phyloP scores from a whole-genome alignment of 1,140 invertebrate species.

The Cephus cinctus region DNA sequence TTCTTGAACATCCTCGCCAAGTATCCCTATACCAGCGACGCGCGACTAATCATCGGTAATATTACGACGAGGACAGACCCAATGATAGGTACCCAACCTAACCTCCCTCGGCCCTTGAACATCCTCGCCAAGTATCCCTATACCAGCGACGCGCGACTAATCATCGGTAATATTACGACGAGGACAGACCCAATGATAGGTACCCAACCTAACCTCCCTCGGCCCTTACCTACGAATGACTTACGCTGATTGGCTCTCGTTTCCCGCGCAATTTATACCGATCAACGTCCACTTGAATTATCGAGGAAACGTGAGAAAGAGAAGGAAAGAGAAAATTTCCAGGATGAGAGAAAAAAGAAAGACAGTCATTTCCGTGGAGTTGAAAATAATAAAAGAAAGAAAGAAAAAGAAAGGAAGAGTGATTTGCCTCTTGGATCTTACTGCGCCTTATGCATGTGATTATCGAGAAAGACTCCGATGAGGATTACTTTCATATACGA shows the following conservation, averaged over 20 bases:
- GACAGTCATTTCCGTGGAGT: too few species aligned
- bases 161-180: conserved; percentile 2
- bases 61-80: conserved; percentile 1
- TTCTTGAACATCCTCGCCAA: conserved; percentile 1
- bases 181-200: not conserved
- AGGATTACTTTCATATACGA: too few species aligned
- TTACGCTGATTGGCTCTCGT: conserved; percentile 29
- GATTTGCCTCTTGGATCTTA: too few species aligned
- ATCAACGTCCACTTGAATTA: not conserved
- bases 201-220: conserved; percentile 8
- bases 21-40: too few species aligned
- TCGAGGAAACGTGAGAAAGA: too few species aligned
- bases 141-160: not conserved
- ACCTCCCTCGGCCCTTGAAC: conserved; percentile 4
- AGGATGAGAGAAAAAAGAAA: too few species aligned
- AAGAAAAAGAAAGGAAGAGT: too few species aligned
- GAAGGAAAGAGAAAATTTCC: too few species aligned
- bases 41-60: conserved; percentile 2
- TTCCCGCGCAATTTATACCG: conserved; percentile 24
- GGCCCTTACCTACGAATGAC: conserved; percentile 18
- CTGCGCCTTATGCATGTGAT: too few species aligned
- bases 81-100: conserved; percentile 7
- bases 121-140: too few species aligned
- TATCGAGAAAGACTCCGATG: too few species aligned
- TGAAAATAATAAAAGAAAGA: too few species aligned